Percentiles rank a stretch among this genome's conserved stretches.
Evolutionary conservation across 2,888 invertebrate genomes (phyloP).

Genomic region (Acanthosepion esculentum): DNA sequence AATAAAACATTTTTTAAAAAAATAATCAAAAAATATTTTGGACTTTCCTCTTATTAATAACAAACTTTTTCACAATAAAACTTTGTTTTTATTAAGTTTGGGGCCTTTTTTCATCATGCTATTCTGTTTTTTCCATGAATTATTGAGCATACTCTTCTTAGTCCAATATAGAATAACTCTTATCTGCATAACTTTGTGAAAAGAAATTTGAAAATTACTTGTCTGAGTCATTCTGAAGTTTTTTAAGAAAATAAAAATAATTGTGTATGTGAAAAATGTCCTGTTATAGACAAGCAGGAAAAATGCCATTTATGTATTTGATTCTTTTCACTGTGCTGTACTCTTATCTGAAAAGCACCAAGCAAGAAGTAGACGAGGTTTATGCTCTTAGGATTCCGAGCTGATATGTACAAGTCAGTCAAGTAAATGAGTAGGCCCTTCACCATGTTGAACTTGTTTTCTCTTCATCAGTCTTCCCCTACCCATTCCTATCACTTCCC

Average conservation of each 20-base stretch:
- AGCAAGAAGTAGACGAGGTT: background rate
- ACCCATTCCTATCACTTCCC: background rate
- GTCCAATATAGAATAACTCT: too few species aligned
- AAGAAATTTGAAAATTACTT: too few species aligned
- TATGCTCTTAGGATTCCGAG: background rate
- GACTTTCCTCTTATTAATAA: too few species aligned
- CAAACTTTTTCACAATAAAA: too few species aligned
- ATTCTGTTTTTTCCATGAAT: too few species aligned
- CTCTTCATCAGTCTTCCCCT: background rate
- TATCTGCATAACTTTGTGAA: too few species aligned
- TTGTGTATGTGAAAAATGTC: background rate
- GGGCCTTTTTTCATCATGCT: too few species aligned
- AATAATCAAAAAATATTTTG: too few species aligned
- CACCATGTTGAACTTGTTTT: background rate
- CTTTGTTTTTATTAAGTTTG: too few species aligned
- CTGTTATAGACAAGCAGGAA: background rate
- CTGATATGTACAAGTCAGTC: slow-evolving; percentile 18
- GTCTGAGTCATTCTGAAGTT: too few species aligned
- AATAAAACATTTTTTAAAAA: too few species aligned
- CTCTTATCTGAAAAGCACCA: background rate
- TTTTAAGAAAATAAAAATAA: background rate
- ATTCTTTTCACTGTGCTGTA: background rate
- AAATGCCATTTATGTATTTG: background rate
- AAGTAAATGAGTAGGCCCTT: background rate
- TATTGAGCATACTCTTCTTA: too few species aligned